Evolutionary conservation across 2,888 invertebrate genomes (phyloP).

Genomic region (Andrena dorsata): DNA sequence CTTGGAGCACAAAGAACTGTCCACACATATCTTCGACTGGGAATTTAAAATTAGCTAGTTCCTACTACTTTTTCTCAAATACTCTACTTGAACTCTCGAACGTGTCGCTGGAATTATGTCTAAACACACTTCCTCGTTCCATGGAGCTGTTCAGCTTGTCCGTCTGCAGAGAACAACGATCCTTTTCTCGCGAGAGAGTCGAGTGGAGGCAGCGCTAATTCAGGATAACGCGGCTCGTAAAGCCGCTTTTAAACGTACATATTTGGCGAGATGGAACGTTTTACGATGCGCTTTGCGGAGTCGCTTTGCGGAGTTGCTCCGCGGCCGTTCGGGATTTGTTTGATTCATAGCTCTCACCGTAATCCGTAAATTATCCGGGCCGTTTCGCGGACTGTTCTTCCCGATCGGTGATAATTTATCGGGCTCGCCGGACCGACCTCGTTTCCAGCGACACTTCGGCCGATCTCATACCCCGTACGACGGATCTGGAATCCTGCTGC

Average conservation of each 20-base stretch:
- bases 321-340: constrained; percentile 1
- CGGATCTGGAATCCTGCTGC: constrained; percentile 53
- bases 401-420: constrained; percentile 61
- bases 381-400: constrained; percentile 45
- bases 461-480: constrained; percentile 37
- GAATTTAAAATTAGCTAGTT: neutral
- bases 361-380: constrained; percentile 52
- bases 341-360: constrained; percentile 38
- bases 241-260: neutral
- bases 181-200: constrained; percentile 1
- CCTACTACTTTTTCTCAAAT: neutral
- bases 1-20: no score
- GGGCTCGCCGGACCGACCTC: constrained; percentile 54
- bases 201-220: constrained; percentile 10
- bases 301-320: neutral
- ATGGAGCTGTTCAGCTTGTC: neutral
- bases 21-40: no score
- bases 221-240: constrained; percentile 5
- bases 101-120: neutral
- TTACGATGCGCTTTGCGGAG: neutral
- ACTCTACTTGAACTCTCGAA: neutral
- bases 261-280: neutral
- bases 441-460: constrained; percentile 59
- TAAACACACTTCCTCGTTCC: constrained; percentile 5
- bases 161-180: neutral